A percentile compares a stretch with the other conserved stretches of the same genome.
phyloP scores from a whole-genome alignment of 2,888 invertebrate species.

The Troglohyphantes excavatus region DNA sequence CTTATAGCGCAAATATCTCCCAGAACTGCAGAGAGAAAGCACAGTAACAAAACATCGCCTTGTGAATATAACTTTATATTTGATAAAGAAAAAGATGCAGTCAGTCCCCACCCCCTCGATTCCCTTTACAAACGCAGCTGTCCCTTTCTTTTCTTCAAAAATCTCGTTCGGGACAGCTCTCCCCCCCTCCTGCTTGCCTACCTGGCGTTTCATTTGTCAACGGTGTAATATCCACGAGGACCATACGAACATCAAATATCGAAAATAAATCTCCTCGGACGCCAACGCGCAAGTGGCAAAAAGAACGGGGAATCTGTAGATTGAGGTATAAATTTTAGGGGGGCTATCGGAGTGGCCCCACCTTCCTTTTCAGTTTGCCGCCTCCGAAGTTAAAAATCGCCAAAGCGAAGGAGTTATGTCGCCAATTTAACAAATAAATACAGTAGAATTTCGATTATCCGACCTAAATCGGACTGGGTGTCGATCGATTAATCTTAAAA shows the following conservation, averaged over 20 bases:
- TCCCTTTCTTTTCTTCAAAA: neutral
- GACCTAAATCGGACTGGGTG: too few relatives aligned
- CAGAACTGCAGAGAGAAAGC: neutral
- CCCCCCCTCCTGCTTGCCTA: neutral
- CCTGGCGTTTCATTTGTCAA: slow-evolving; percentile 69
- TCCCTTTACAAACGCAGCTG: too few relatives aligned
- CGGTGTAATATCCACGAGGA: slow-evolving; percentile 54
- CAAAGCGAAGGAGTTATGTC: too few relatives aligned
- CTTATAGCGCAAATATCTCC: neutral
- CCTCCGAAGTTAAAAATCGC: too few relatives aligned
- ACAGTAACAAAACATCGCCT: neutral
- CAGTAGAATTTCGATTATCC: too few relatives aligned
- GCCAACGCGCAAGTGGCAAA: slow-evolving; percentile 18
- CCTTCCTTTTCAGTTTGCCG: neutral
- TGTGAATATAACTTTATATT: neutral
- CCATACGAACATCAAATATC: slow-evolving; percentile 64
- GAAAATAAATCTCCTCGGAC: slow-evolving; percentile 62
- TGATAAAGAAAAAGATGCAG: neutral
- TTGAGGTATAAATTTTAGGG: slow-evolving; percentile 67
- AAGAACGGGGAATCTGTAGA: slow-evolving; percentile 24
- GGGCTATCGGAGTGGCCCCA: slow-evolving; percentile 50
- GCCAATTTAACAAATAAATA: too few relatives aligned
- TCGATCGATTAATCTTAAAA: too few relatives aligned
- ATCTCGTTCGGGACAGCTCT: slow-evolving; percentile 41
- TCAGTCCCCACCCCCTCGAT: neutral